Evolutionary conservation across 1,140 invertebrate species (phyloP).

Genomic region (Drosophila nigromelanica): DNA sequence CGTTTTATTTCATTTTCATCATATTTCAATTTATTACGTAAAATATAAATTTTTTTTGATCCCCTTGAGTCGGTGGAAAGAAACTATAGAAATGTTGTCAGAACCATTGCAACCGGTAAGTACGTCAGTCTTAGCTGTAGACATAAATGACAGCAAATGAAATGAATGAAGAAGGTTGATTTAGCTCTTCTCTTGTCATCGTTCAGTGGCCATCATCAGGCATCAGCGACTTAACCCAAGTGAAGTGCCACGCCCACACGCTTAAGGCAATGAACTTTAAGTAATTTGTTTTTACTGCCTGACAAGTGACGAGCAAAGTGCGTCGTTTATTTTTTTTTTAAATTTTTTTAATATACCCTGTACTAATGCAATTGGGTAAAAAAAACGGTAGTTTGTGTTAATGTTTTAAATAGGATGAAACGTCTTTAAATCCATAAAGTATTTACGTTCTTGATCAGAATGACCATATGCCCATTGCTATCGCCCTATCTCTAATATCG

Average conservation of each 20-base stretch:
- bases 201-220: conserved; percentile 42
- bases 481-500: too few relatives aligned
- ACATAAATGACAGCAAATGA: conserved; percentile 38
- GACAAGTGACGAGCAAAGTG: conserved; percentile 78
- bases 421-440: too few relatives aligned
- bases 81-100: not conserved
- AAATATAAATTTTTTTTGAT: not conserved
- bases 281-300: conserved; percentile 79
- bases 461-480: too few relatives aligned
- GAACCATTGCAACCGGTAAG: not conserved
- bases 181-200: conserved; percentile 26
- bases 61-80: not conserved
- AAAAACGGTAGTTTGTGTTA: too few relatives aligned
- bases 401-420: too few relatives aligned
- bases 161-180: conserved; percentile 57
- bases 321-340: conserved; percentile 53
- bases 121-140: not conserved
- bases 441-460: too few relatives aligned
- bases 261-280: conserved; percentile 82
- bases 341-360: conserved; percentile 39
- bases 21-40: too few relatives aligned
- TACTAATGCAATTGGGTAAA: too few relatives aligned
- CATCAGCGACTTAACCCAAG: conserved; percentile 24
- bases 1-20: too few relatives aligned
- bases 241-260: conserved; percentile 35